Evolutionary conservation across 1,140 invertebrate species (phyloP).

Genomic region (Tetramorium simillimum): DNA sequence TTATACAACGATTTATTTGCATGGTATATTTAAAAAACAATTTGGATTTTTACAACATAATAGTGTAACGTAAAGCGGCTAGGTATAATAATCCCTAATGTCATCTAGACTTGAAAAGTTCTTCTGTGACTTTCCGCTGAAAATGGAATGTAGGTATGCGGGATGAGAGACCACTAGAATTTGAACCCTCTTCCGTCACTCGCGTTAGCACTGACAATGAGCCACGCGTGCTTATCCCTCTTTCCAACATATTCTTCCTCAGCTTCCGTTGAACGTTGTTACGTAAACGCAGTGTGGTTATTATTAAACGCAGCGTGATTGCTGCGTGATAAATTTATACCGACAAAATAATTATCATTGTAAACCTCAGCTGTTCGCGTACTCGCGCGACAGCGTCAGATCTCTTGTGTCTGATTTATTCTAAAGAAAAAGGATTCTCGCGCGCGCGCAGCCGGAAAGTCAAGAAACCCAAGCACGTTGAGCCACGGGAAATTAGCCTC

Average conservation of each 20-base stretch:
- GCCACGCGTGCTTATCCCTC: too few relatives aligned
- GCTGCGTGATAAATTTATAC: background rate
- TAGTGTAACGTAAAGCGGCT: too few relatives aligned
- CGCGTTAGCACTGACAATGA: too few relatives aligned
- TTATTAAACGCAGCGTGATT: background rate
- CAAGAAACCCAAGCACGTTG: conserved; percentile 41
- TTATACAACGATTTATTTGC: too few relatives aligned
- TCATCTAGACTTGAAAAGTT: too few relatives aligned
- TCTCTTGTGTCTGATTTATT: conserved; percentile 9
- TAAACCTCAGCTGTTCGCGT: background rate
- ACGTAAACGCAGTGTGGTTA: conserved; percentile 3
- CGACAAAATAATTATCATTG: conserved; percentile 4
- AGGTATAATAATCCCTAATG: too few relatives aligned
- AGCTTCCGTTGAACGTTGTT: background rate
- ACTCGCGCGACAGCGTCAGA: background rate
- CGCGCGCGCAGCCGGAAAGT: conserved; percentile 25
- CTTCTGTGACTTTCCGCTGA: too few relatives aligned
- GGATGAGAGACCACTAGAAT: too few relatives aligned
- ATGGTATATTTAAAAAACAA: too few relatives aligned
- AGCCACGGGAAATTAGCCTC: conserved; percentile 26
- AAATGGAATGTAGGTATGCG: too few relatives aligned
- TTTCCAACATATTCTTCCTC: background rate
- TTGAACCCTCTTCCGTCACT: too few relatives aligned
- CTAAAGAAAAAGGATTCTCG: conserved; percentile 12
- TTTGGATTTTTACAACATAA: too few relatives aligned